Evolutionary conservation across 2,113 vertebrate genomes (phyloP).

Genomic region (Paedocypris sp.): DNA sequence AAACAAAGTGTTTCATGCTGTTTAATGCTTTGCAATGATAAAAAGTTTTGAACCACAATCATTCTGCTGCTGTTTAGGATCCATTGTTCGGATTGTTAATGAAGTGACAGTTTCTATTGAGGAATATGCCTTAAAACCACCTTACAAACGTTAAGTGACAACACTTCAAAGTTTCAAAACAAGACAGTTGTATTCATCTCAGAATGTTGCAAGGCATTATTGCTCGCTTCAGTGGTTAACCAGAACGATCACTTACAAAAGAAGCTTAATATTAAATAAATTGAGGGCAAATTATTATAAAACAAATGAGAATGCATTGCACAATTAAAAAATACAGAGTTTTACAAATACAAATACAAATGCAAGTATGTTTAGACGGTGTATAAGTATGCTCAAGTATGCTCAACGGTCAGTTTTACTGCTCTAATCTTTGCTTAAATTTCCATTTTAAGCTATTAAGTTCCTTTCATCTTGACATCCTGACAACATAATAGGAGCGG

Average conservation of each 20-base stretch:
- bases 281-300: not conserved
- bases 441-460: constrained; percentile 3
- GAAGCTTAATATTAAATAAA: not conserved
- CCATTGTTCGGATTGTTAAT: constrained; percentile 30
- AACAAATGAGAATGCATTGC: not conserved
- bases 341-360: too few species aligned
- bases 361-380: too few species aligned
- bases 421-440: constrained; percentile 14
- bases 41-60: too few species aligned
- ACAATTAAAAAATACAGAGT: not conserved
- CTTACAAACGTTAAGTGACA: constrained; percentile 22
- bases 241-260: not conserved
- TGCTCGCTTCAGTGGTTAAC: not conserved
- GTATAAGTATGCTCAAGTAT: too few species aligned
- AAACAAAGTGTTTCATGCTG: not conserved
- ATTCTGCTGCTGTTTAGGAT: too few species aligned
- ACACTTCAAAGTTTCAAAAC: constrained; percentile 31
- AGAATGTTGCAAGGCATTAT: not conserved
- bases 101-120: constrained; percentile 18
- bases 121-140: constrained; percentile 31
- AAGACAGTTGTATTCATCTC: constrained; percentile 27
- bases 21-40: not conserved
- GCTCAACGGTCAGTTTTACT: constrained; percentile 1
- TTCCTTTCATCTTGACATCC: constrained; percentile 7
- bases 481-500: constrained; percentile 29